These are phyloP conservation scores for Pyrgus malvae DNA, from an alignment of 2,888 invertebrate genomes.

Conservation along the genomic window DNA sequence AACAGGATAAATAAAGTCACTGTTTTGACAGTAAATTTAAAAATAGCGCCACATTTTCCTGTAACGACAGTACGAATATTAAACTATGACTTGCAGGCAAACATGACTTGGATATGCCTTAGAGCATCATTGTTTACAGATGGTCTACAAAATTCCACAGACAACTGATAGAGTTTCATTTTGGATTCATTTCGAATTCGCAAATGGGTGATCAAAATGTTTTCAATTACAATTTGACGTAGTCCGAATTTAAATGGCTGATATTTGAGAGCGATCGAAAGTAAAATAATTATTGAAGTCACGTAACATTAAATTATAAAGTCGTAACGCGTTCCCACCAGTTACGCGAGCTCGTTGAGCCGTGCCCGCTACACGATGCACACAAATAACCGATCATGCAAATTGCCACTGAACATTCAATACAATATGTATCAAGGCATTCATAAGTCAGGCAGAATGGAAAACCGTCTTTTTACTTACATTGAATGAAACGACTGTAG, in stretches of 20 bases:
- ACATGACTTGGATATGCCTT: too few species aligned
- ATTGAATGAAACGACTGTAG: too few species aligned
- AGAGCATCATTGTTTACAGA: too few species aligned
- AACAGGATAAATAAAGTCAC: too few species aligned
- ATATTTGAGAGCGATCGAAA: slow-evolving; percentile 44
- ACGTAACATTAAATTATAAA: slow-evolving; percentile 59
- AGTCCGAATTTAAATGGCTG: slow-evolving; percentile 28
- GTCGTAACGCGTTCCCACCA: slow-evolving; percentile 53
- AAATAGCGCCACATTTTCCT: too few species aligned
- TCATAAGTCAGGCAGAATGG: neutral
- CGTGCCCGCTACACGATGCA: slow-evolving; percentile 24
- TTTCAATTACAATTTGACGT: slow-evolving; percentile 7
- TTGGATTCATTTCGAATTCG: neutral
- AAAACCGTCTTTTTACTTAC: too few species aligned
- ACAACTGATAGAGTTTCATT: neutral
- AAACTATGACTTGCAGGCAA: too few species aligned
- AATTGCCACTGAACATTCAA: slow-evolving; percentile 5
- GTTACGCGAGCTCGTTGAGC: slow-evolving; percentile 46
- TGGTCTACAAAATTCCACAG: neutral
- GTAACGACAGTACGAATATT: too few species aligned
- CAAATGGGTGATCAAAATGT: neutral
- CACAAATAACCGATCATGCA: slow-evolving; percentile 22
- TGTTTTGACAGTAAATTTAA: too few species aligned
- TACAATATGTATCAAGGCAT: neutral
- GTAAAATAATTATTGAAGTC: slow-evolving; percentile 57